These are phyloP conservation scores for Cyphomyrus discorhynchus DNA, from an alignment of 2,113 vertebrate species.

Conservation along the genomic window DNA sequence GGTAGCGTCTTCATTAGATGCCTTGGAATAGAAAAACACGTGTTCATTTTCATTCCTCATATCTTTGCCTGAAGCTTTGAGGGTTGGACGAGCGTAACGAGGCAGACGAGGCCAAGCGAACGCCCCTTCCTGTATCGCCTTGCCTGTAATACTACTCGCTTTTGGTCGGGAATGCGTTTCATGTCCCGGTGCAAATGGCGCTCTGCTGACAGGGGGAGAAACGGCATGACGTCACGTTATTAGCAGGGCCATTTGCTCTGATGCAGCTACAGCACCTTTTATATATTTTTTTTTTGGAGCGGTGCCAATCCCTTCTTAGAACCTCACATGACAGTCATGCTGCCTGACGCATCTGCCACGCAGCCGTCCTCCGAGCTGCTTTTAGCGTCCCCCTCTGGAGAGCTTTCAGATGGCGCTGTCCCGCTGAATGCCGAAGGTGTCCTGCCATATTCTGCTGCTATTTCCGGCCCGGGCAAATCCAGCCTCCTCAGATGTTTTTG, in stretches of 20 bases:
- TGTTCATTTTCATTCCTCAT: not conserved
- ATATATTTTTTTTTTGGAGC: not conserved
- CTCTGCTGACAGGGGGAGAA: conserved; percentile 5
- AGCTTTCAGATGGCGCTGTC: not conserved
- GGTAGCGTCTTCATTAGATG: not conserved
- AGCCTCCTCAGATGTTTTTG: not conserved
- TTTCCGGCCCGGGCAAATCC: not conserved
- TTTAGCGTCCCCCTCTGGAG: not conserved
- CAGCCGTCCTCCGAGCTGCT: not conserved
- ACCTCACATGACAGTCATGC: not conserved
- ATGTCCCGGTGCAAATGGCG: not conserved
- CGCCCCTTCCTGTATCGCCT: not conserved
- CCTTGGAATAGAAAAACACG: not conserved
- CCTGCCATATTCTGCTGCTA: not conserved
- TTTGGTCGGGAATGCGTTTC: not conserved
- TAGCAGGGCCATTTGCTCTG: not conserved
- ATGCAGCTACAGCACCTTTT: not conserved
- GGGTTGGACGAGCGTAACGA: not conserved
- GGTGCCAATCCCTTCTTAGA: not conserved
- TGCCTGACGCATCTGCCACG: not conserved
- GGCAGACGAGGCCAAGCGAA: not conserved
- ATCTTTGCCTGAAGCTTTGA: not conserved
- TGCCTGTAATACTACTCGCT: conserved; percentile 3
- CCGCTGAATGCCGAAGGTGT: not conserved
- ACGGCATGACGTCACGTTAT: not conserved